Evolutionary conservation across 2,888 invertebrate species (phyloP), one percentile per base, ranked within the genome.

Genomic region (Crossocerus cetratus): DNA sequence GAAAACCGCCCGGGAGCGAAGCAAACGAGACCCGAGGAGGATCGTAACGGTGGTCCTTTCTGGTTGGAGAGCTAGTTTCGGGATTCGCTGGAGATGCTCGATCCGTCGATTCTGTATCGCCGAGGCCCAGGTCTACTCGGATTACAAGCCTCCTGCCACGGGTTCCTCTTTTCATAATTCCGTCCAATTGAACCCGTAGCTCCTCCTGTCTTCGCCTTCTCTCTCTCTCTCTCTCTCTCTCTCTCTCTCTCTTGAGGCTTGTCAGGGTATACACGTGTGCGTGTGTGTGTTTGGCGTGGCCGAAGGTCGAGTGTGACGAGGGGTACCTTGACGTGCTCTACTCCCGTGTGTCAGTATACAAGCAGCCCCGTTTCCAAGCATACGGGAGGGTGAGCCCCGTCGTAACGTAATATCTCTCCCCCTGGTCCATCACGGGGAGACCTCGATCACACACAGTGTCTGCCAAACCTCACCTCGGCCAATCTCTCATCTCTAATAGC

Each of bases 151-250:
- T 57, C 54, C 63, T 68, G 63, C 53, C 23, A 44, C 18, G 69
- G 32, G 60, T 59, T 53, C 72, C 72, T 72, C 68, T 57, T 61
- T 65, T 73, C 68, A 61, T 66, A 69, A 75, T 75, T 63, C 72
- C 67, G 60, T 73, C 69, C 76, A 66, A 74, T 74, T 70, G 68
- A 66, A 65, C 64, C 60, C 59, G 67, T 32, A 16, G 49, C 69
- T 64, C 65, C 49, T 55, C 5, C n/a, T n/a, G n/a, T n/a, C n/a
- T n/a, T n/a, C n/a, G n/a, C n/a, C n/a, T n/a, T 32, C 32, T 32
- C 32, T 32, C 2, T 32, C 32, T 32, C 32, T 3, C 11, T 32
- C 11, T 32, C 5, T 32, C 5, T 32, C 32, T 32, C 32, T 32
- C 2, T 32, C 32, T 32, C 32, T 3, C 11, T 32, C 11, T 32